Base-by-base conservation (phyloP, 2,888 invertebrate genomes). In the Fragum fragum region DNA sequence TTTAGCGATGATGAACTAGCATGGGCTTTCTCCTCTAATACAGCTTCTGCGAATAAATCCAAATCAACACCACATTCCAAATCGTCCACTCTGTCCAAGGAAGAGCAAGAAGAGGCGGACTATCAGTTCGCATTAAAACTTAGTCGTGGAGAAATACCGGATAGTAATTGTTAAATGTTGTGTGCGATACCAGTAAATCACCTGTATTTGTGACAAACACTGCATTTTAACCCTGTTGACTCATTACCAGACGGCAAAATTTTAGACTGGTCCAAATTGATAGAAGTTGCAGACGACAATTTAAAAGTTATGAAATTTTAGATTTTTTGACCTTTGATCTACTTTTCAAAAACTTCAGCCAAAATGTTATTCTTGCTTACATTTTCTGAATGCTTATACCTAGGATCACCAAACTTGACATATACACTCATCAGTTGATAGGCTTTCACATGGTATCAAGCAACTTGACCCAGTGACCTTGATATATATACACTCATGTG, bases 81-180 rank as follows among this genome's bases (percentile, higher is more conserved):
- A 6, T 18, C 57, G 16, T 18, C 42, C 3, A 39, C 69, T n/a
- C 28, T 82, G 75, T 80, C 78, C 16, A 73, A 63, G 53, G 52
- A 71, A 52, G 81, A 86, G n/a, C 86, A 86, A 21, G 86, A 86
- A 69, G 79, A 83, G 23, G 81, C 81, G 0, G 86, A 86, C 61
- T 83, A 47, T 73, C 79, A 86, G 47, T 81, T 52, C 73, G 87
- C 85, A 9, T 66, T 87, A 63, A 85, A 83, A 63, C 70, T 85
- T 2, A 83, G 85, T 71, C 83, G 83, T 7, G 83, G 87, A 32
- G 83, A 87, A 71, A 66, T 83, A n/a, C 75, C 73, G 11, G 86
- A 87, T 61, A 82, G 81, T 69, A 47, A 57, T n/a, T 57, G 57
- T 21, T 57, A 57, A 57, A 47, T 47, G 47, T 47, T 47, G 47